Conservation (phyloP, 2,113 vertebrate genomes). For the Festucalex cinctus region DNA sequence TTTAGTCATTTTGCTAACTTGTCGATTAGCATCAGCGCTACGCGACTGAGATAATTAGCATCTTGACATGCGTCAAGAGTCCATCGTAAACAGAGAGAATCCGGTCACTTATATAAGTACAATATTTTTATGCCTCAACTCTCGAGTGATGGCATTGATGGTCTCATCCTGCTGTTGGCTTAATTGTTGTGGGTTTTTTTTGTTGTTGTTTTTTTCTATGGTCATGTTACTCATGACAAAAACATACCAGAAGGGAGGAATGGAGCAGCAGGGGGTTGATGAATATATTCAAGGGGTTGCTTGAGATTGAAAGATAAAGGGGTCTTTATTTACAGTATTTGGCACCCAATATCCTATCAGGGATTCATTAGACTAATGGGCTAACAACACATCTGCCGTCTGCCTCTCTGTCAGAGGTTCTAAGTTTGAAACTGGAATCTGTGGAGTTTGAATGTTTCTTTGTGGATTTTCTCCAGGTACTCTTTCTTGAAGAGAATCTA, state of each 20-base stretch:
- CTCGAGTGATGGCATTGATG: constrained; percentile 30
- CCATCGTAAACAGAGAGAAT: too few relatives aligned
- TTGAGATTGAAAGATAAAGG: neutral
- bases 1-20: too few relatives aligned
- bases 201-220: constrained; percentile 18
- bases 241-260: constrained; percentile 29
- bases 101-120: too few relatives aligned
- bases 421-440: neutral
- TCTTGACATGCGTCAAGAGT: too few relatives aligned
- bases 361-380: neutral
- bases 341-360: neutral
- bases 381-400: neutral
- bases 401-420: neutral
- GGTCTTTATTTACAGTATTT: neutral
- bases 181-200: constrained; percentile 17
- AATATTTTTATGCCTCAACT: too few relatives aligned
- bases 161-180: constrained; percentile 29
- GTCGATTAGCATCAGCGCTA: too few relatives aligned
- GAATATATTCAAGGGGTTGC: neutral
- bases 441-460: neutral
- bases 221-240: constrained; percentile 11
- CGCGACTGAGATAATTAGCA: too few relatives aligned
- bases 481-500: too few relatives aligned
- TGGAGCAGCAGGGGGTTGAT: neutral
- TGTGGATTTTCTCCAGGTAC: neutral